Conservation (phyloP, 2,888 invertebrate genomes). For the Lottia gigantea region DNA sequence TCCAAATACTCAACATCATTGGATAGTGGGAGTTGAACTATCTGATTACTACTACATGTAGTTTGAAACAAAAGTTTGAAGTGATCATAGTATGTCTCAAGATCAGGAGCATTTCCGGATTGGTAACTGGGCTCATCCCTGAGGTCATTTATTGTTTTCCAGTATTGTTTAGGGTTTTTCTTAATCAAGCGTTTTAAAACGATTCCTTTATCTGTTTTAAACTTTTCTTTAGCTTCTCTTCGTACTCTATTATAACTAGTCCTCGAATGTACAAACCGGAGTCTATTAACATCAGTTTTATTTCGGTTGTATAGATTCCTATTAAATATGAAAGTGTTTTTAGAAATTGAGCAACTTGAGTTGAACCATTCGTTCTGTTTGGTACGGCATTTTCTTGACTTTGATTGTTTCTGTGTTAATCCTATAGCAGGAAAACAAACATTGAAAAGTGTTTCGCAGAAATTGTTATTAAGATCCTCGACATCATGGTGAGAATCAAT, state of each 20-base stretch:
- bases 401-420: background rate
- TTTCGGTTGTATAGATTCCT: background rate
- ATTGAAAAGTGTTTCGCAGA: background rate
- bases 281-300: constrained; percentile 1
- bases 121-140: background rate
- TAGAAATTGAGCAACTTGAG: background rate
- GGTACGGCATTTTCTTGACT: background rate
- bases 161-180: background rate
- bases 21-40: background rate
- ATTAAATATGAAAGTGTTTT: background rate
- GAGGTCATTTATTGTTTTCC: background rate
- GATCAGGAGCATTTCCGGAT: background rate
- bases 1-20: background rate
- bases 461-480: background rate
- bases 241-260: too few relatives aligned
- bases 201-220: background rate
- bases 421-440: background rate
- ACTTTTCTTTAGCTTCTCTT: background rate
- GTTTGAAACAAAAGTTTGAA: background rate
- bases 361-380: constrained; percentile 9
- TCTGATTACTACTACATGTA: too few relatives aligned
- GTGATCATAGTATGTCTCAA: background rate
- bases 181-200: background rate
- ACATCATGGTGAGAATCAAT: background rate
- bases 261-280: background rate